These are phyloP conservation scores for Schlechtendalia chinensis DNA, from an alignment of 1,140 invertebrate genomes.

Conservation along the genomic window DNA sequence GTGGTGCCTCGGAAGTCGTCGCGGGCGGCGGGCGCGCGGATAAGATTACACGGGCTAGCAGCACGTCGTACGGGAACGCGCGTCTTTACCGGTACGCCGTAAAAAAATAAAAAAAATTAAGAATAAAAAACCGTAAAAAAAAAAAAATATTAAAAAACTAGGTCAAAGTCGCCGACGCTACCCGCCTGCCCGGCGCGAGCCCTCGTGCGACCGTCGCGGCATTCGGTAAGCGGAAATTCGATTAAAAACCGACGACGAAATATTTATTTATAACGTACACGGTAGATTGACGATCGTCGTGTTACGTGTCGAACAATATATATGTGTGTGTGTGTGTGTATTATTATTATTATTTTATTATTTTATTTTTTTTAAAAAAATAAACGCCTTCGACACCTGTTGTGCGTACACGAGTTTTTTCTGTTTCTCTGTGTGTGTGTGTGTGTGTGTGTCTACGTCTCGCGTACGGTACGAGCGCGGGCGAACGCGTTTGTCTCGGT, in stretches of 20 bases:
- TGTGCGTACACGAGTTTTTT: neutral
- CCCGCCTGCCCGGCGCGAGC: neutral
- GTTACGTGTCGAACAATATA: neutral
- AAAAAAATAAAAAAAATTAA: too few species aligned
- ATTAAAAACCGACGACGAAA: conserved; percentile 39
- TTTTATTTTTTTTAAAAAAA: too few species aligned
- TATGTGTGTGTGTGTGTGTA: neutral
- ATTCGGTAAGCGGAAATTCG: conserved; percentile 43
- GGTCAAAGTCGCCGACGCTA: conserved; percentile 20
- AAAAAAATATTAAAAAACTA: neutral
- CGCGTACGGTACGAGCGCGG: neutral
- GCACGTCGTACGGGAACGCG: too few species aligned
- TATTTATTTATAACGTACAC: neutral
- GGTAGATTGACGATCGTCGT: neutral
- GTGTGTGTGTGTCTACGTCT: neutral
- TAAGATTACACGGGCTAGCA: conserved; percentile 25
- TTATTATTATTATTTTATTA: too few species aligned
- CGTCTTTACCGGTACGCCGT: too few species aligned
- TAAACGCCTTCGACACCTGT: neutral
- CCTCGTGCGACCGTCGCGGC: neutral
- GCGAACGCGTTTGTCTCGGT: too few species aligned
- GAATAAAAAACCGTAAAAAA: neutral
- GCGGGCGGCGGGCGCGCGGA: neutral
- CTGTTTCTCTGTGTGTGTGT: neutral
- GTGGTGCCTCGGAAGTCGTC: too few species aligned